These are phyloP conservation scores for Pangasius sanitwongsei DNA, from an alignment of 2,797 vertebrate genomes.

Conservation along the genomic window DNA sequence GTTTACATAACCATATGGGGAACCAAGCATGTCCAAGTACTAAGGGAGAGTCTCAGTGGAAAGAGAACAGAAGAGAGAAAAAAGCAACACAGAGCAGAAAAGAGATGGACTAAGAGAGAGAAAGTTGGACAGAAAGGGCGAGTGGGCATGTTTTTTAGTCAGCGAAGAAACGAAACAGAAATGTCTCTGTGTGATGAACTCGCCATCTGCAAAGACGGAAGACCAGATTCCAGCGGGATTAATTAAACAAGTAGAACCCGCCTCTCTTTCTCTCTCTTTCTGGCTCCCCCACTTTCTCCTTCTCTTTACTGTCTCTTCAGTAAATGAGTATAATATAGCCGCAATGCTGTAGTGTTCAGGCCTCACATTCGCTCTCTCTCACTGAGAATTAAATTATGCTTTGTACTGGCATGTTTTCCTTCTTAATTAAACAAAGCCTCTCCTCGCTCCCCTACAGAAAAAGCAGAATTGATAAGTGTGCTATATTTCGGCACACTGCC, in stretches of 20 bases:
- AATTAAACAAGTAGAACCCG: constrained; percentile 79
- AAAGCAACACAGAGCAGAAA: neutral
- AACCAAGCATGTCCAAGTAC: constrained; percentile 1
- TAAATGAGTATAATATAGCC: constrained; percentile 49
- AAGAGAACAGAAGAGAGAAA: neutral
- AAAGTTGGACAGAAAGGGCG: constrained; percentile 32
- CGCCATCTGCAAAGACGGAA: constrained; percentile 56
- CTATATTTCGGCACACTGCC: neutral
- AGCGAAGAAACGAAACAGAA: constrained; percentile 44
- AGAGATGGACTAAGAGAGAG: constrained; percentile 11
- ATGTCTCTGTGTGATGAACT: constrained; percentile 55
- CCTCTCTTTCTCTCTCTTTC: constrained; percentile 55
- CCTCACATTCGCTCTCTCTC: constrained; percentile 3
- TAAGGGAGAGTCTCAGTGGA: constrained; percentile 19
- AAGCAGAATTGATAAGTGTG: constrained; percentile 18
- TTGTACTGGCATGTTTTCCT: constrained; percentile 30
- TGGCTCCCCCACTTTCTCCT: neutral
- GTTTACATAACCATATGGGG: constrained; percentile 11
- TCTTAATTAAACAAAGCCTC: constrained; percentile 29
- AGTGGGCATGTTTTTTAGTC: constrained; percentile 46
- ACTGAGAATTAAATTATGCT: constrained; percentile 36
- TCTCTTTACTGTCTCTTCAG: constrained; percentile 36
- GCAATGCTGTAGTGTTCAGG: constrained; percentile 38
- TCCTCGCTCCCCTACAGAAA: neutral
- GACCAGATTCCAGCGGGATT: constrained; percentile 77